Base-by-base conservation (phyloP, 2,888 invertebrate genomes). In the Saturnia pavonia region DNA sequence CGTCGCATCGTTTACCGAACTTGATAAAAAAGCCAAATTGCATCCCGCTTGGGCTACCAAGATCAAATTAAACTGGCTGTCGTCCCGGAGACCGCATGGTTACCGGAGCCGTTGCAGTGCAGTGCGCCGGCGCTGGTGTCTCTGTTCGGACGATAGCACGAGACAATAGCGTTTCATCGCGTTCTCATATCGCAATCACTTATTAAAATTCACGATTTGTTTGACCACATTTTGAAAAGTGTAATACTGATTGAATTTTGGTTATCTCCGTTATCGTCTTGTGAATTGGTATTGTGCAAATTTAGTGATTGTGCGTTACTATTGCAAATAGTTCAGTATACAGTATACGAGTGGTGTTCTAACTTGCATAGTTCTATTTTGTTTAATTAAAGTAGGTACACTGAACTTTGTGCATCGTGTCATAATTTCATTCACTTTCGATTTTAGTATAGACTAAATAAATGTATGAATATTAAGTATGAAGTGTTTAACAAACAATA, bases 81-180 rank as follows among this genome's bases (percentile, higher is more conserved):
- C 73, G 82, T 82, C 84, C 83, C 82, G 81, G 66, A 66, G 71
- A 74, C 74, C 77, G 74, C 77, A 71, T 71, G 45, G 73, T 66
- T 43, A 54, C 54, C 19, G 48, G 48, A 54, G 75, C 74, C 74
- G 75, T 77, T 69, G 76, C 89, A 92, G 92, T 92, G 87, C 89
- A 92, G 93, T 92, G 87, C 89, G 89, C 87, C 75, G 80, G 86
- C 87, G 91, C 85, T 86, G 84, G 86, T 85, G 88, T 83, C 78
- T 87, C 85, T 80, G 91, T 85, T 84, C 91, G 91, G 90, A 85
- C 91, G 91, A 86, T 71, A 72, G 78, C 79, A 84, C 79, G 83
- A 82, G 82, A 75, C 80, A 76, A 76, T 81, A 81, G 57, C 83
- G 81, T 79, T 85, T 81, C 82, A 79, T 77, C 78, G 79, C 76